These are phyloP conservation scores for Corvus hawaiiensis DNA, from an alignment of 2,113 vertebrate genomes.

Conservation along the genomic window DNA sequence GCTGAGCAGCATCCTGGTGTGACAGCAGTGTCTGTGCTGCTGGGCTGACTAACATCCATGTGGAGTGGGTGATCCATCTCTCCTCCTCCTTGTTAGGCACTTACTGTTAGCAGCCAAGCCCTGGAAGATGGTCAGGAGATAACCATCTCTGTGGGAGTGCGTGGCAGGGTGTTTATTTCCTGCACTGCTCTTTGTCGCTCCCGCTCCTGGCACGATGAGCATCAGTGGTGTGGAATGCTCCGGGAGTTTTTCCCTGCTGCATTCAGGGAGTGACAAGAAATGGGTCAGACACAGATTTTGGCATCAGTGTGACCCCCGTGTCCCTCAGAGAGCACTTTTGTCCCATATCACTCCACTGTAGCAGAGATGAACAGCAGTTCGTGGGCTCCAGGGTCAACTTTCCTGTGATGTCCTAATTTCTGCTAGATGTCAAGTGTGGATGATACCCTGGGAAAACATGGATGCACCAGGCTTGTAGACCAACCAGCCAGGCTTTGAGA, in stretches of 20 bases:
- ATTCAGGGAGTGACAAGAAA: not conserved
- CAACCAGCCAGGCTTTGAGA: not conserved
- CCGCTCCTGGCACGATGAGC: not conserved
- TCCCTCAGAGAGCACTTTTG: not conserved
- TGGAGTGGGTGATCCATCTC: not conserved
- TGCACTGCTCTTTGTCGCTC: not conserved
- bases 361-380: not conserved
- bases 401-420: not conserved
- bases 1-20: not conserved
- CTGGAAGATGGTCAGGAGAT: not conserved
- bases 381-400: not conserved
- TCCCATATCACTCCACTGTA: not conserved
- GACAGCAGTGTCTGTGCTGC: not conserved
- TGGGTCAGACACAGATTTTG: not conserved
- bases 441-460: not conserved
- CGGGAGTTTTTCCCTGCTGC: not conserved
- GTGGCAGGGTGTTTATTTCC: not conserved
- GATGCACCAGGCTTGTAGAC: not conserved
- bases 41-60: not conserved
- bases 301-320: accelerated
- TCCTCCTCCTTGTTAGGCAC: not conserved
- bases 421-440: not conserved
- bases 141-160: not conserved
- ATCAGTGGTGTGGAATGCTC: not conserved
- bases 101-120: not conserved